Evolutionary conservation across 2,113 vertebrate genomes (phyloP).

Genomic region (Himantopus leucocephalus): DNA sequence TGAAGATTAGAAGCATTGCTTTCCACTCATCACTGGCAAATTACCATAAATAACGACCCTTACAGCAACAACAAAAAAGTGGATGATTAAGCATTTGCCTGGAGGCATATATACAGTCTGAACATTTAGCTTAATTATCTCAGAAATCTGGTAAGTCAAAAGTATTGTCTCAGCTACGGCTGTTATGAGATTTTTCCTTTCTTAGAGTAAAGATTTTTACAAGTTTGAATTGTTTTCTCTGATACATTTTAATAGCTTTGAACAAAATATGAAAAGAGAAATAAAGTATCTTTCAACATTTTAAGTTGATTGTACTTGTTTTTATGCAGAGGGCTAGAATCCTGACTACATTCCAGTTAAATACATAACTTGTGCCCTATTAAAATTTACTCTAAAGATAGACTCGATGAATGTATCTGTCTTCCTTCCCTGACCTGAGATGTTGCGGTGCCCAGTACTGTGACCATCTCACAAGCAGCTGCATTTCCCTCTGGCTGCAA

Average conservation of each 20-base stretch:
- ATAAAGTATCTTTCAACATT: neutral
- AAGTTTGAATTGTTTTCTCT: neutral
- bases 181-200: neutral
- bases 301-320: neutral
- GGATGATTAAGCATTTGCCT: constrained; percentile 41
- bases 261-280: neutral
- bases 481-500: neutral
- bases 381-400: neutral
- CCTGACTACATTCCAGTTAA: neutral
- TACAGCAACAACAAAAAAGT: neutral
- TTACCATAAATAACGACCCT: constrained; percentile 37
- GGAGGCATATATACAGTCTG: neutral
- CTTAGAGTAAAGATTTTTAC: neutral
- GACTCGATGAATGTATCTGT: neutral
- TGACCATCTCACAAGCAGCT: neutral
- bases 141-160: constrained; percentile 3
- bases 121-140: constrained; percentile 61
- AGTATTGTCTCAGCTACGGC: neutral
- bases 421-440: neutral
- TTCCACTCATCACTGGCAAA: constrained; percentile 41
- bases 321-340: neutral
- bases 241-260: neutral
- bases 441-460: neutral
- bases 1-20: neutral
- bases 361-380: neutral